Evolutionary conservation across 2,113 vertebrate genomes (phyloP), one percentile per base, ranked within the genome.

Genomic region (Anser brachyrhynchus): DNA sequence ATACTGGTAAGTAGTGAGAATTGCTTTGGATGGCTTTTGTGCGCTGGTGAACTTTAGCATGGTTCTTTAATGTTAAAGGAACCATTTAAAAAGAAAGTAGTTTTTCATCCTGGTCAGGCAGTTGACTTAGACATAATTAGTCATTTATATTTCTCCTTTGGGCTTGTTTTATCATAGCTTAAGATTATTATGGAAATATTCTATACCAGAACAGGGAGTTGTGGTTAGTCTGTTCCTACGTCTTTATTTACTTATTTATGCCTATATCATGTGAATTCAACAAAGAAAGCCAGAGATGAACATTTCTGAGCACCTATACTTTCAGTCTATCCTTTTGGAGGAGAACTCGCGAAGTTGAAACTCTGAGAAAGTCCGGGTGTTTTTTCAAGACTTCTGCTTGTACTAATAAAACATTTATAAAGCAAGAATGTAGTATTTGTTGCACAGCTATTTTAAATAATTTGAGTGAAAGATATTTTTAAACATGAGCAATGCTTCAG

Each of bases 1-100:
- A 99, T 84, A 99, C 99, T 97, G 99, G 99, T 99, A 97, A 39
- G 85, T 57, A 46, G 33, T 54, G n/a, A 57, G 37, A 81, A 64
- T 67, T 64, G 19, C 23, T 83, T 79, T 69, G 9, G 5, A 37
- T 80, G 52, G 22, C 18, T 91, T 0, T 71, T 91, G 17, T 35
- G 1, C 39, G 20, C 39, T 88, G 39, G 76, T 92, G 57, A 69
- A 28, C 3, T 73, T 90, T 8, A 59, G n/a, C 3, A 0, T 21
- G 52, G 31, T 29, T 64, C 46, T 69, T 81, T 20, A 22, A 10
- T 55, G 37, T 77, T 46, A 71, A 39, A 89, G 22, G 18, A 90
- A 26, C 26, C n/a, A 12, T 61, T 77, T 37, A 11, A 39, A 69
- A 85, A 87, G 78, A 11, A 57, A 4, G 5, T 59, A 62, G 51